Base-by-base conservation (phyloP, 2,888 invertebrate genomes). In the Melanostoma scalare region DNA sequence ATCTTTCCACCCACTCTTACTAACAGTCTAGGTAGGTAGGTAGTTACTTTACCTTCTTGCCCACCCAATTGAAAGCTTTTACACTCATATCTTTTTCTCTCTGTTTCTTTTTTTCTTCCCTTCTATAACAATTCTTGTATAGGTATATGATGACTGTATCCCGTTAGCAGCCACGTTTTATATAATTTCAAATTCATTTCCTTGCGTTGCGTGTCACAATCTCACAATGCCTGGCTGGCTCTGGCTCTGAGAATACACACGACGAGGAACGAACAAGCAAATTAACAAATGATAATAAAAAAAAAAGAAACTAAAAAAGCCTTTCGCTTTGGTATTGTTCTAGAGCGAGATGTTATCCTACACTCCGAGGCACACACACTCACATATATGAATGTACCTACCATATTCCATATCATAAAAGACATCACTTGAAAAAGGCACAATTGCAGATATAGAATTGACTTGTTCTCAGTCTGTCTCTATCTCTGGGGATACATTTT, bases 81-180 rank as follows among this genome's bases (percentile, higher is more conserved):
- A 6, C 3, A 20, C 35, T 4, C 50, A 30, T 50, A 6, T 46
- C 30, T 76, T 50, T 33, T 36, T 68, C 10, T 20, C 20, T 33
- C 36, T 44, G 10, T 33, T 42, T 53, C 44, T 38, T 9, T 60
- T 60, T 52, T 73, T 58, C 63, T 42, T 36, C 56, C 42, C 44
- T 40, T 72, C 40, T 36, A 61, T 55, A n/a, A 31, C 36, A 55
- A 31, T 50, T 52, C 52, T 3, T 52, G 33, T 42, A 46, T 48
- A 20, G 20, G 20, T 63, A 8, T 6, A 9, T 67, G 36, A 8
- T 68, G 55, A 63, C 61, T n/a, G 46, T 74, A 72, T 84, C 60
- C 84, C 79, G 84, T 84, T 84, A 84, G 55, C 48, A 74, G 74
- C 69, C 65, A 79, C 79, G 84, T 84, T 79, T 77, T 68, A 72